Evolutionary conservation across 2,888 invertebrate species (phyloP).

Genomic region (Smittia aterrima): DNA sequence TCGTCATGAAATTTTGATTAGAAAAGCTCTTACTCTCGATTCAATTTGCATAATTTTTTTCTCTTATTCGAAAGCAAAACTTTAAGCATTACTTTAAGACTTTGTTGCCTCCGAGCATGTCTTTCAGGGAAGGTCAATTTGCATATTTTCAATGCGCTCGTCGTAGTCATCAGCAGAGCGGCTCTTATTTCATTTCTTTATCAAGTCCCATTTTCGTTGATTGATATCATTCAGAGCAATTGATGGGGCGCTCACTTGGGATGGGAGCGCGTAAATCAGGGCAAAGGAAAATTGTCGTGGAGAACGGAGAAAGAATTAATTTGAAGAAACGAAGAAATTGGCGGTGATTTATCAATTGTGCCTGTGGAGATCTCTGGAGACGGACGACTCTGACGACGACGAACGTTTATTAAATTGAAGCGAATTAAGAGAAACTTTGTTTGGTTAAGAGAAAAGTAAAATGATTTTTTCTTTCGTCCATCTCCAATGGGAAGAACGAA

Average conservation of each 20-base stretch:
- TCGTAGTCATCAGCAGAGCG: not conserved
- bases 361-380: not conserved
- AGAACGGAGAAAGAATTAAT: slow-evolving; percentile 5
- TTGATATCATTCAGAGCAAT: slow-evolving; percentile 19
- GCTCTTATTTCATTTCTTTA: not conserved
- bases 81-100: no score
- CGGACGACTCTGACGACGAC: no score
- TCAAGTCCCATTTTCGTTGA: slow-evolving; percentile 12
- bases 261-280: not conserved
- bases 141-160: not conserved
- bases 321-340: slow-evolving; percentile 29
- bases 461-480: no score
- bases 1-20: slow-evolving; percentile 1
- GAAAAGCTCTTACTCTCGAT: no score
- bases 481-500: no score
- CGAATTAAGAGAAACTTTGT: not conserved
- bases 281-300: not conserved
- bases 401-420: not conserved
- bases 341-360: slow-evolving; percentile 31
- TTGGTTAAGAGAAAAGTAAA: no score
- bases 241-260: not conserved
- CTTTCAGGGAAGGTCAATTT: slow-evolving; percentile 32
- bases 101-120: not conserved
- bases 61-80: no score
- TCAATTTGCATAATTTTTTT: no score